phyloP scores from a whole-genome alignment of 2,797 vertebrate species.

The Aphelocoma californica region DNA sequence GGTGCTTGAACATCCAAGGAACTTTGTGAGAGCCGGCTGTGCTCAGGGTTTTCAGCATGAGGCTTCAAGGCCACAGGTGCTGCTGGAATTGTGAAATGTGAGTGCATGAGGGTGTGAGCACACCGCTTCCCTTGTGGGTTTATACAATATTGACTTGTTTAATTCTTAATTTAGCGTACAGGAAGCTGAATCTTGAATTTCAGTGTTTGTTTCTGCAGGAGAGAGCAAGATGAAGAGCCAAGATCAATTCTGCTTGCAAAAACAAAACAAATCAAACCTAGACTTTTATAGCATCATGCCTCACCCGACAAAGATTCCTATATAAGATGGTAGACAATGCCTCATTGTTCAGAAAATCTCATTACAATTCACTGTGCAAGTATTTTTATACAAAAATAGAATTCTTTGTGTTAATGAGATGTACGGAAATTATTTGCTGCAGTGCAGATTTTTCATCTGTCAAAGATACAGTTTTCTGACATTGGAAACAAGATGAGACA shows the following conservation, averaged over 20 bases:
- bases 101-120: not conserved
- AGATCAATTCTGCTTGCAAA: slow-evolving; percentile 44
- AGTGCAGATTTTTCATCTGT: not conserved
- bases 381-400: slow-evolving; percentile 14
- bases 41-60: not conserved
- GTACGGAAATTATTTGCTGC: not conserved
- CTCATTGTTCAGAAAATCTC: slow-evolving; percentile 7
- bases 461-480: not conserved
- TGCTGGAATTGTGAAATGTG: not conserved
- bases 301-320: not conserved
- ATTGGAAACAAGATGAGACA: not conserved
- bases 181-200: slow-evolving; percentile 35
- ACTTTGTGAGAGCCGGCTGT: not conserved
- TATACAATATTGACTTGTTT: slow-evolving; percentile 19
- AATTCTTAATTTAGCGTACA: slow-evolving; percentile 17
- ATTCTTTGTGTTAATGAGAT: not conserved
- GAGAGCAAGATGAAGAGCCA: not conserved
- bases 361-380: not conserved
- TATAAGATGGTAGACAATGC: slow-evolving; percentile 29
- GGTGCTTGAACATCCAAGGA: not conserved
- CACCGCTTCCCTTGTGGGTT: not conserved
- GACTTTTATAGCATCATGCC: not conserved
- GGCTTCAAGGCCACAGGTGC: not conserved
- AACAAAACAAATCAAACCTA: not conserved
- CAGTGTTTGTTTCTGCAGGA: slow-evolving; percentile 48